A percentile compares a stretch with the other conserved stretches of the same genome.
Conservation (phyloP, 2,888 invertebrate species). For the Colletes collaris region DNA sequence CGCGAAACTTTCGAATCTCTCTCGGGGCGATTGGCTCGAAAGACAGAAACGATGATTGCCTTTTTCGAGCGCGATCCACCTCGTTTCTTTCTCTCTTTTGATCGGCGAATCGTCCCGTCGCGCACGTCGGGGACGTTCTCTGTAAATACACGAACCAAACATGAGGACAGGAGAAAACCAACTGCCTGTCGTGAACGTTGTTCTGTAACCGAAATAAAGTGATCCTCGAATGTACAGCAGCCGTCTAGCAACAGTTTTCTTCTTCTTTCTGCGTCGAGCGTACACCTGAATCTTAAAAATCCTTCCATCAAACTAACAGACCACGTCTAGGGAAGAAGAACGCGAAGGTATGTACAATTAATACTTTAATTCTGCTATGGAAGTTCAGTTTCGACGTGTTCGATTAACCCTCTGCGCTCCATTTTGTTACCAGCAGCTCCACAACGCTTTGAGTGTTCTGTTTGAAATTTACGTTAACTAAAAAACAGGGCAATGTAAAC, state of each 20-base stretch:
- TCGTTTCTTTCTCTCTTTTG: conserved; percentile 15
- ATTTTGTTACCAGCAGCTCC: too few species aligned
- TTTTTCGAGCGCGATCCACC: neutral
- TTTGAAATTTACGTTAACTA: too few species aligned
- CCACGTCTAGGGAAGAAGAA: neutral
- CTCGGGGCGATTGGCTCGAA: neutral
- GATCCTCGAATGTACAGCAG: conserved; percentile 73
- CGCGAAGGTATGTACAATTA: conserved; percentile 6
- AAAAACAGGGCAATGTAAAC: too few species aligned
- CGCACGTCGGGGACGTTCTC: conserved; percentile 30
- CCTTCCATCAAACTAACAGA: neutral
- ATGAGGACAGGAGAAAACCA: conserved; percentile 41
- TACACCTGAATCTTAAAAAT: neutral
- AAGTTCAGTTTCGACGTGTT: too few species aligned
- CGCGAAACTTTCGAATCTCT: neutral
- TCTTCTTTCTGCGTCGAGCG: neutral
- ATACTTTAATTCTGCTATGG: too few species aligned
- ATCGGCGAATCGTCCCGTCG: conserved; percentile 39
- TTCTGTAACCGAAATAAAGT: conserved; percentile 77
- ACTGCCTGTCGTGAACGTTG: conserved; percentile 57
- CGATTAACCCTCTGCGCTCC: too few species aligned
- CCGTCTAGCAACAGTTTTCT: conserved; percentile 12
- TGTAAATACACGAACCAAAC: conserved; percentile 56
- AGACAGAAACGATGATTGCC: neutral
- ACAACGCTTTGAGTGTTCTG: too few species aligned